Evolutionary conservation across 2,888 invertebrate species (phyloP).

Genomic region (Ormyrus nitidulus): DNA sequence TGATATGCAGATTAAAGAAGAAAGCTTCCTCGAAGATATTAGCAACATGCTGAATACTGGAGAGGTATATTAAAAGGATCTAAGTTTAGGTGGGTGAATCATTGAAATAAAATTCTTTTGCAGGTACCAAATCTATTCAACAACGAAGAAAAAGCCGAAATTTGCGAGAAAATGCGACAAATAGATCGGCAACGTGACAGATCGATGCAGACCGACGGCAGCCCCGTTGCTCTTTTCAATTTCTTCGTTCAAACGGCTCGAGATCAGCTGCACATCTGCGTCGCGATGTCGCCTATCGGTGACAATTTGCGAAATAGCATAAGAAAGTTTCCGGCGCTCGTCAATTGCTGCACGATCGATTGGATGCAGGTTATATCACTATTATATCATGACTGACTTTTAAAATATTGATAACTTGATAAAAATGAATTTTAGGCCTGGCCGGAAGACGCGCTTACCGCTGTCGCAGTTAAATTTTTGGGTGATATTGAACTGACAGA

Average conservation of each 20-base stretch:
- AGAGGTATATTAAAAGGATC: constrained; percentile 77
- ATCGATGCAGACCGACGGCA: constrained; percentile 93
- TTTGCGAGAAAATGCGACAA: constrained; percentile 94
- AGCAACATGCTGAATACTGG: constrained; percentile 95
- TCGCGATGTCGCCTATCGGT: constrained; percentile 94
- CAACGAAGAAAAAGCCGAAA: constrained; percentile 90
- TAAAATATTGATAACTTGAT: not conserved
- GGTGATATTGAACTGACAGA: constrained; percentile 87
- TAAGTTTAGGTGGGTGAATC: not conserved
- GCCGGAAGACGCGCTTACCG: constrained; percentile 94
- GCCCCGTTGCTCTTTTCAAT: constrained; percentile 91
- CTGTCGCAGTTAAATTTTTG: constrained; percentile 90
- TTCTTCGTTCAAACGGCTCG: constrained; percentile 91
- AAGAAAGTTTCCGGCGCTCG: constrained; percentile 93
- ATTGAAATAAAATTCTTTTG: not conserved
- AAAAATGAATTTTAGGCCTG: constrained; percentile 78
- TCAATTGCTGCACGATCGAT: constrained; percentile 96
- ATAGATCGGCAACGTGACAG: constrained; percentile 93
- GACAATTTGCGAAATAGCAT: constrained; percentile 88
- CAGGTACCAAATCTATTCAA: constrained; percentile 88
- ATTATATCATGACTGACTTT: not conserved
- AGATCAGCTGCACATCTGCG: constrained; percentile 92
- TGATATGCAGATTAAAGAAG: constrained; percentile 95
- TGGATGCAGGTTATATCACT: constrained; percentile 86
- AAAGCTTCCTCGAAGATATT: constrained; percentile 94